These are phyloP conservation scores for Gallirallus australis DNA, from an alignment of 2,797 vertebrate genomes.

Conservation along the genomic window DNA sequence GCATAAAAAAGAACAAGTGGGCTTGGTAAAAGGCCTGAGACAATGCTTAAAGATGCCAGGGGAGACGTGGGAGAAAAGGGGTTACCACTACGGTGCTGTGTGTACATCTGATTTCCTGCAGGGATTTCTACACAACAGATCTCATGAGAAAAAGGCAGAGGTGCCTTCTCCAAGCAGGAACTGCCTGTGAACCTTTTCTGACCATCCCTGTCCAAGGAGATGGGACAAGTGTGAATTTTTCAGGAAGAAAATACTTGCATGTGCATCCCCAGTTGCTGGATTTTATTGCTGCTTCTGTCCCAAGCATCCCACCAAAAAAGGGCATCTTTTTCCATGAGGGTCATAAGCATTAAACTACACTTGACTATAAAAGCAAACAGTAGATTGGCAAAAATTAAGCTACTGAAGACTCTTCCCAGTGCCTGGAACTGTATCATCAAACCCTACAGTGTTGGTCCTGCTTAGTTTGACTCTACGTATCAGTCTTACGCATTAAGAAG, in stretches of 20 bases:
- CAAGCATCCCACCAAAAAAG: not conserved
- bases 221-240: not conserved
- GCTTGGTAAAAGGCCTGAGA: not conserved
- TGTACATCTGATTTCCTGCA: not conserved
- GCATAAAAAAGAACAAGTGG: not conserved
- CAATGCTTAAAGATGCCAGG: not conserved
- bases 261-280: not conserved
- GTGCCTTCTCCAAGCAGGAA: not conserved
- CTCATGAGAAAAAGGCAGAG: not conserved
- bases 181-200: not conserved
- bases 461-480: not conserved
- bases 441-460: not conserved
- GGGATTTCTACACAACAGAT: not conserved
- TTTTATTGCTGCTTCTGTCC: not conserved
- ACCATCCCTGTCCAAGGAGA: not conserved
- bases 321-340: not conserved
- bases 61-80: not conserved
- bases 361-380: not conserved
- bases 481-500: not conserved
- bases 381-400: not conserved
- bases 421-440: not conserved
- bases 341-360: not conserved
- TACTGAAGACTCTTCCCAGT: not conserved
- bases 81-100: not conserved
- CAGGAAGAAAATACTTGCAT: not conserved